Percentiles rank a stretch among this genome's conserved stretches.
These are phyloP conservation scores for Chrysolophus pictus DNA, from an alignment of 2,797 vertebrate genomes.

Conservation along the genomic window DNA sequence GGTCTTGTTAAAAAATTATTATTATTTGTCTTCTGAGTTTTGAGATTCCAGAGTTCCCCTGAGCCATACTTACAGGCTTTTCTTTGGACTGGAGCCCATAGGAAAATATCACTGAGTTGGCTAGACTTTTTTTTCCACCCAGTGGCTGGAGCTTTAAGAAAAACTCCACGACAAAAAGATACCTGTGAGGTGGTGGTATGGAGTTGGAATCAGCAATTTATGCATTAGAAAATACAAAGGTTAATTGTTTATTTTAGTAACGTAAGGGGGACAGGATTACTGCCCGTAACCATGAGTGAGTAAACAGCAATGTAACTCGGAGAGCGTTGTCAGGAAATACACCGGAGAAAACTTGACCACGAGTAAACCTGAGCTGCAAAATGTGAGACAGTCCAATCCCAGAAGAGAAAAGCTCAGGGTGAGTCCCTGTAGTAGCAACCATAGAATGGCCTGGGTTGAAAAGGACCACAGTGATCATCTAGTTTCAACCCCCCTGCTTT, in stretches of 20 bases:
- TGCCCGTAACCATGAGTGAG: background rate
- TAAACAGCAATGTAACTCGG: background rate
- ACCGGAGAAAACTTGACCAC: background rate
- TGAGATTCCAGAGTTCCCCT: background rate
- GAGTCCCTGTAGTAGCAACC: background rate
- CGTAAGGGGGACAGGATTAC: background rate
- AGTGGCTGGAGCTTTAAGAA: background rate
- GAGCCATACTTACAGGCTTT: background rate
- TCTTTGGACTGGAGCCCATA: background rate
- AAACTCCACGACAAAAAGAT: background rate
- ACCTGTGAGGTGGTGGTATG: background rate
- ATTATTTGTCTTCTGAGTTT: background rate
- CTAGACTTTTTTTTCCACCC: background rate
- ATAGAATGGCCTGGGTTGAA: too few relatives aligned
- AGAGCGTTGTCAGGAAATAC: background rate
- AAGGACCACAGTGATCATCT: too few relatives aligned
- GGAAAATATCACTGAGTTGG: background rate
- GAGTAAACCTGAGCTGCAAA: background rate
- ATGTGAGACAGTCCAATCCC: background rate
- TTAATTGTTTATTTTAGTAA: background rate
- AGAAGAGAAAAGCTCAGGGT: background rate
- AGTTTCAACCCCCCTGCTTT: too few relatives aligned
- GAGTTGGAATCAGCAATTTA: background rate
- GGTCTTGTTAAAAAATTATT: conserved; percentile 6
- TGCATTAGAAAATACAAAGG: background rate